Evolutionary conservation across 1,140 invertebrate genomes (phyloP).

Genomic region (Halotydeus destructor): DNA sequence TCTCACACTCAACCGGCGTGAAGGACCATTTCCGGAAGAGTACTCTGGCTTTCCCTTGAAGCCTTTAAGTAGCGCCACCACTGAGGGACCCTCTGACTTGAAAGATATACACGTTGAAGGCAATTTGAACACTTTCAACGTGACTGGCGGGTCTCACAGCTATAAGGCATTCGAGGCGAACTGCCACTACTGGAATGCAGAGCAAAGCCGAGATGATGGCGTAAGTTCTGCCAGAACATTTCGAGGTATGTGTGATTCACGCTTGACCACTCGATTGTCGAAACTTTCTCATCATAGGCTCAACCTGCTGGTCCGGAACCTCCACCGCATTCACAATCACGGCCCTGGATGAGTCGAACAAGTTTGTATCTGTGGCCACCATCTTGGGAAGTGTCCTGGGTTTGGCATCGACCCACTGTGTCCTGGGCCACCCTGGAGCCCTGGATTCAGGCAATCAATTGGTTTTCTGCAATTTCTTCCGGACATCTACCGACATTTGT

Average conservation of each 20-base stretch:
- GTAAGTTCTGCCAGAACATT: constrained; percentile 12
- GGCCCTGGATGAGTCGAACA: constrained; percentile 7
- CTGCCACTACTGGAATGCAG: constrained; percentile 14
- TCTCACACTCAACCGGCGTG: constrained; percentile 13
- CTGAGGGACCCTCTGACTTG: constrained; percentile 14
- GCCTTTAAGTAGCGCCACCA: constrained; percentile 12
- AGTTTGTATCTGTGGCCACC: constrained; percentile 13
- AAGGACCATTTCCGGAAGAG: constrained; percentile 9
- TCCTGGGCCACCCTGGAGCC: no score
- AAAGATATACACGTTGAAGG: constrained; percentile 4
- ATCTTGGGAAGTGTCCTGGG: no score
- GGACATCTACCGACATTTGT: no score
- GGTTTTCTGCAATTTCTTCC: no score
- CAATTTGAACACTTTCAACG: constrained; percentile 11
- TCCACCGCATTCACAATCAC: constrained; percentile 14
- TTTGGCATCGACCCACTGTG: no score
- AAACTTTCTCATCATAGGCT: no score
- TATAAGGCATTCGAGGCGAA: constrained; percentile 5
- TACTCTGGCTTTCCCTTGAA: constrained; percentile 2
- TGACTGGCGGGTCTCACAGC: constrained; percentile 11
- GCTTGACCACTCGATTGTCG: no score
- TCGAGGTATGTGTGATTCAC: no score
- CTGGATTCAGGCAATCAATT: no score
- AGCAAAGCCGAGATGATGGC: constrained; percentile 12
- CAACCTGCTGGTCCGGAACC: constrained; percentile 15